These are phyloP conservation scores for Ataeniobius toweri DNA, from an alignment of 2,797 vertebrate species.

Conservation along the genomic window DNA sequence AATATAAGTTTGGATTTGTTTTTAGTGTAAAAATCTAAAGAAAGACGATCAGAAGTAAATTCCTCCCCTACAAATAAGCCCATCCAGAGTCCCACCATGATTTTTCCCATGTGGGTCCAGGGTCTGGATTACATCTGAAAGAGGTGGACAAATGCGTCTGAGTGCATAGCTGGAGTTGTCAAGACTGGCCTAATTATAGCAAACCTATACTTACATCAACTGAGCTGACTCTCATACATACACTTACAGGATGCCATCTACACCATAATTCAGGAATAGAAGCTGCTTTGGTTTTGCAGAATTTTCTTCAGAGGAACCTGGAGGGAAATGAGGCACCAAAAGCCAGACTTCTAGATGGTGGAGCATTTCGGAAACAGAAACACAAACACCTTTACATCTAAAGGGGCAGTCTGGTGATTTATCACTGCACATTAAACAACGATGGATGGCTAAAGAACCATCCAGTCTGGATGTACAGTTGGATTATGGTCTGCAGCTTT, in stretches of 20 bases:
- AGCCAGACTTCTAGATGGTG: conserved; percentile 12
- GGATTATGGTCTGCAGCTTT: not conserved
- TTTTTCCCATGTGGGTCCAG: not conserved
- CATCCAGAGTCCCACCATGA: not conserved
- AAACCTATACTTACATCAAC: not conserved
- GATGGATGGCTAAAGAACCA: not conserved
- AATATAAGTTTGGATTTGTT: not conserved
- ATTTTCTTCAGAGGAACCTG: conserved; percentile 18
- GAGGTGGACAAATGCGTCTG: not conserved
- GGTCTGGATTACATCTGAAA: not conserved
- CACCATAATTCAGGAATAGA: conserved; percentile 50
- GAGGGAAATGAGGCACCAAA: not conserved
- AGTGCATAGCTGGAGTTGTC: not conserved
- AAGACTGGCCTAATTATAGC: not conserved
- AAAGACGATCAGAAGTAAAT: not conserved
- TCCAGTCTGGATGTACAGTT: not conserved
- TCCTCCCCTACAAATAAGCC: too few species aligned
- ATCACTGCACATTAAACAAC: not conserved
- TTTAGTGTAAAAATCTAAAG: not conserved
- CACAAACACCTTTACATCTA: not conserved
- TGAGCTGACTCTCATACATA: conserved; percentile 55
- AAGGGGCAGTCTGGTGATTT: not conserved
- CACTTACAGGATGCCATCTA: conserved; percentile 44
- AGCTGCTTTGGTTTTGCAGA: conserved; percentile 20
- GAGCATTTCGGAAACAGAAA: not conserved